Percentiles rank a stretch among this genome's conserved stretches.
phyloP scores from a whole-genome alignment of 2,113 vertebrate genomes.

The Emydura subglobosa region DNA sequence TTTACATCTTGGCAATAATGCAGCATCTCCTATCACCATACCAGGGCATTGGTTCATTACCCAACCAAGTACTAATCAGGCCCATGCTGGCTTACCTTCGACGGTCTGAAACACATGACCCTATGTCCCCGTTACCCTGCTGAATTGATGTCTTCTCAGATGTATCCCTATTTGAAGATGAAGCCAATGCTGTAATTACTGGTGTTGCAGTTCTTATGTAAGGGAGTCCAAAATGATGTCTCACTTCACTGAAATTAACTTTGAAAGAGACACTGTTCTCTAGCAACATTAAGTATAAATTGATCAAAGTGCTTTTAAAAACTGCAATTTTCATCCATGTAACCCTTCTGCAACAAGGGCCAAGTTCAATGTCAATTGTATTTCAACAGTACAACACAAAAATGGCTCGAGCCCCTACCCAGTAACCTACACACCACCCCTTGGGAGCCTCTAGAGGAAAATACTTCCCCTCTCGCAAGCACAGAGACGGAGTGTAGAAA shows the following conservation, averaged over 20 bases:
- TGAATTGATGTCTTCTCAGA: conserved; percentile 41
- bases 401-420: too few relatives aligned
- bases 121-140: conserved; percentile 13
- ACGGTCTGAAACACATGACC: conserved; percentile 37
- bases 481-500: too few relatives aligned
- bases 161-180: background rate
- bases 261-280: background rate
- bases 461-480: too few relatives aligned
- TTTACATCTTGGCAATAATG: conserved; percentile 42
- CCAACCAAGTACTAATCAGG: conserved; percentile 17
- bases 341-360: too few relatives aligned
- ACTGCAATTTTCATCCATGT: background rate
- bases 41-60: background rate
- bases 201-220: background rate
- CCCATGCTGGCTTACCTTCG: background rate
- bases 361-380: too few relatives aligned
- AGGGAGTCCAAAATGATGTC: background rate
- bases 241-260: background rate
- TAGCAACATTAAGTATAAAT: background rate
- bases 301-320: conserved; percentile 18
- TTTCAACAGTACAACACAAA: too few relatives aligned
- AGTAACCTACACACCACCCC: too few relatives aligned
- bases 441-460: too few relatives aligned
- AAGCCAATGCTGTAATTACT: background rate
- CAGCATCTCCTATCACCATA: background rate